Percentiles rank a stretch among this genome's conserved stretches.
Conservation (phyloP, 2,888 invertebrate genomes). For the Apodemia zela region DNA sequence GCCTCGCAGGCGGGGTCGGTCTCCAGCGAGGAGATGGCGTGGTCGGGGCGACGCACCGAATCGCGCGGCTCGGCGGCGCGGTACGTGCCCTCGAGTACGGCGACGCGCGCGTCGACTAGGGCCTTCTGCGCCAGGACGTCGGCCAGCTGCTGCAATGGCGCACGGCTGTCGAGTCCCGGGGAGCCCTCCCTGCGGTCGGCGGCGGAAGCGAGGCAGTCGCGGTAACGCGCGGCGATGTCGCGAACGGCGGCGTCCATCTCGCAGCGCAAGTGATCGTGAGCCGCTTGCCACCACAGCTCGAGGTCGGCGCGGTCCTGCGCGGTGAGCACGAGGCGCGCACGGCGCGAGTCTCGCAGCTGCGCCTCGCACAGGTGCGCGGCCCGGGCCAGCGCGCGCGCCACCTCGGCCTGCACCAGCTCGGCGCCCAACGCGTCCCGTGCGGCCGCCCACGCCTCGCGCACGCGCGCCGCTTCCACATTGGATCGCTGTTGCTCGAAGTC, state of each 20-base stretch:
- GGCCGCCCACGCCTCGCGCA: conserved; percentile 87
- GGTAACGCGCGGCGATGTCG: conserved; percentile 84
- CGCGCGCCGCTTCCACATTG: conserved; percentile 82
- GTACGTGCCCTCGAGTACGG: conserved; percentile 82
- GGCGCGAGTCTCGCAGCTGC: conserved; percentile 76
- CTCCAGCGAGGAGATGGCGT: conserved; percentile 69
- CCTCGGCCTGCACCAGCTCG: conserved; percentile 88
- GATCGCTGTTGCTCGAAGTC: conserved; percentile 60
- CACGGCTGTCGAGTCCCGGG: conserved; percentile 44
- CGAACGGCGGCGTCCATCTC: conserved; percentile 86
- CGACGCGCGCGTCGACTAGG: conserved; percentile 87
- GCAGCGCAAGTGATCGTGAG: conserved; percentile 84
- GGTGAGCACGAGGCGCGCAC: conserved; percentile 82
- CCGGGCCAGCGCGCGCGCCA: conserved; percentile 85
- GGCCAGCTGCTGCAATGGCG: conserved; percentile 81
- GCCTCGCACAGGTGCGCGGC: conserved; percentile 86
- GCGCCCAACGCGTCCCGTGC: conserved; percentile 88
- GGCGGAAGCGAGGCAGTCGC: conserved; percentile 78
- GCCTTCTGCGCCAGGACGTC: conserved; percentile 88
- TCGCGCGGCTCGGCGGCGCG: conserved; percentile 50
- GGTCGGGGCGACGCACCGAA: conserved; percentile 49
- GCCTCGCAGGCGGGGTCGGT: conserved; percentile 82
- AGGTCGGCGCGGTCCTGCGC: conserved; percentile 85
- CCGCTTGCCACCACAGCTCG: conserved; percentile 88
- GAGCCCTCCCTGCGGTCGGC: conserved; percentile 50